These are phyloP conservation scores for Streptopelia turtur DNA, from an alignment of 2,797 vertebrate species.

Conservation along the genomic window DNA sequence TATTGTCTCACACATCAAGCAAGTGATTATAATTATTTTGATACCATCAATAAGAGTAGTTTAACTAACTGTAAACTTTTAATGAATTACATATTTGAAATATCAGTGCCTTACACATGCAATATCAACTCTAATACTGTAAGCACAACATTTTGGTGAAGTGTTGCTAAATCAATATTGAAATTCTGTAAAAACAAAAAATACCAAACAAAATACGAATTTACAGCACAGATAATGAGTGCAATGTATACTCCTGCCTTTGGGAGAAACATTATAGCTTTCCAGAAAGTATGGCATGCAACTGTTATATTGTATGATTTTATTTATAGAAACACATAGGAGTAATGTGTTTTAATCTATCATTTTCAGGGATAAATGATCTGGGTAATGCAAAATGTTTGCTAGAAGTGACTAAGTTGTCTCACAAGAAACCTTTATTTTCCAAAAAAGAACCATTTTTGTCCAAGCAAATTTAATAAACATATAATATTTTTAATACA, in stretches of 20 bases:
- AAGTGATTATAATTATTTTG: slow-evolving; percentile 15
- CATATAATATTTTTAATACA: not conserved
- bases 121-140: not conserved
- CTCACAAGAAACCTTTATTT: not conserved
- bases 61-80: not conserved
- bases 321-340: not conserved
- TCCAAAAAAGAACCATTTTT: not conserved
- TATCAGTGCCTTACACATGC: not conserved
- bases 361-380: not conserved
- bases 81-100: not conserved
- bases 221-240: not conserved
- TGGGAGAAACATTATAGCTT: not conserved
- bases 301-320: not conserved
- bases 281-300: not conserved
- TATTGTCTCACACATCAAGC: not conserved
- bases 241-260: not conserved
- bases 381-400: not conserved
- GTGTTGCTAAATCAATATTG: not conserved
- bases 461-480: not conserved
- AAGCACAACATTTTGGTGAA: not conserved
- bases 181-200: not conserved
- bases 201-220: not conserved
- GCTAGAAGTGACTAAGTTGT: not conserved
- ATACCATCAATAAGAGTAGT: not conserved
- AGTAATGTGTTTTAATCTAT: not conserved